phyloP scores from a whole-genome alignment of 2,888 invertebrate genomes.

The Mythimna albipuncta region DNA sequence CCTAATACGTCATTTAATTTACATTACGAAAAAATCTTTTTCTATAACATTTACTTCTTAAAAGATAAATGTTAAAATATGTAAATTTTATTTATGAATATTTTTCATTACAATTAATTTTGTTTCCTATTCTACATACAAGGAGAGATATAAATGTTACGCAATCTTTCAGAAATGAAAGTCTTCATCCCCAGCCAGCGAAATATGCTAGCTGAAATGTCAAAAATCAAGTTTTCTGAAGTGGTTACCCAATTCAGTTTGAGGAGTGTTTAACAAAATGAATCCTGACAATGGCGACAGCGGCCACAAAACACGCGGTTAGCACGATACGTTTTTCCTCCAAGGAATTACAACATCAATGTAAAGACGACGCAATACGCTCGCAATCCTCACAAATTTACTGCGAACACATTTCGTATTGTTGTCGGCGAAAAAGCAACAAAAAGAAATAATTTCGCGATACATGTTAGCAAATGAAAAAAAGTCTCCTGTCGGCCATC shows the following conservation, averaged over 20 bases:
- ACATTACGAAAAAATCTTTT: too few species aligned
- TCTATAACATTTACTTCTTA: too few species aligned
- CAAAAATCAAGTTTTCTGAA: conserved; percentile 5
- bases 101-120: neutral
- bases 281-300: neutral
- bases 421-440: conserved; percentile 57
- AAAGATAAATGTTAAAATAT: too few species aligned
- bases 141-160: neutral
- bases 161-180: neutral
- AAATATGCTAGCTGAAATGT: neutral
- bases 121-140: neutral
- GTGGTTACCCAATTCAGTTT: conserved; percentile 1
- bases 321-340: conserved; percentile 24
- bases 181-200: neutral
- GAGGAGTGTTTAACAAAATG: conserved; percentile 12
- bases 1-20: too few species aligned
- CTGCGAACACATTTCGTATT: conserved; percentile 45
- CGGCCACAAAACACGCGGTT: conserved; percentile 9
- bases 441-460: conserved; percentile 65
- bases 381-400: conserved; percentile 51
- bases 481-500: conserved; percentile 68
- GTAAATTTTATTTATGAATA: neutral
- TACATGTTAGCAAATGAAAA: conserved; percentile 72
- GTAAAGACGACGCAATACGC: conserved; percentile 33
- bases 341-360: conserved; percentile 36